Conservation (phyloP, 2,888 invertebrate genomes). For the Clostera curtula region DNA sequence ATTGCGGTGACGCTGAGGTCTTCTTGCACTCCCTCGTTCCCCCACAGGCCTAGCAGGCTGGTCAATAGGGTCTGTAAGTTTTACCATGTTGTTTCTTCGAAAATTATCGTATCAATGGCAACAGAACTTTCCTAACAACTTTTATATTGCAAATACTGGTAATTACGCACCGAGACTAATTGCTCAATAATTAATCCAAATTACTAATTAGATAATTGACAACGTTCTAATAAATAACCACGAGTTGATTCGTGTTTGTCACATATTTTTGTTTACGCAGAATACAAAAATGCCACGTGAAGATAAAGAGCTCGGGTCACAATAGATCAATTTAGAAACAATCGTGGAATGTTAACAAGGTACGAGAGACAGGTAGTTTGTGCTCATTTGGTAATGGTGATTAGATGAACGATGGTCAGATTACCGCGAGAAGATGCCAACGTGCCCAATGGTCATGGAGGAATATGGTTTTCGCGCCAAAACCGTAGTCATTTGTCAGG, state of each 20-base stretch:
- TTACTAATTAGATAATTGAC: constrained; percentile 7
- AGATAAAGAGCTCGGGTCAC: constrained; percentile 13
- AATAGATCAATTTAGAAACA: constrained; percentile 17
- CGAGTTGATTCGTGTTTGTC: background rate
- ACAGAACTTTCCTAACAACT: background rate
- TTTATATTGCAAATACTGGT: constrained; percentile 2
- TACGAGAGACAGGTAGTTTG: too few species aligned
- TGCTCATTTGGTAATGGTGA: constrained; percentile 12
- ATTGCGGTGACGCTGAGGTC: constrained; percentile 24
- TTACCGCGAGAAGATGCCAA: constrained; percentile 12
- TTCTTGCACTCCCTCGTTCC: constrained; percentile 13
- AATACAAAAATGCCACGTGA: constrained; percentile 14
- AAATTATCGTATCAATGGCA: constrained; percentile 3
- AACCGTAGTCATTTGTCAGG: too few species aligned
- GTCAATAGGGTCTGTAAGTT: constrained; percentile 22
- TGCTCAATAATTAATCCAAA: constrained; percentile 3
- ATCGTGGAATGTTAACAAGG: too few species aligned
- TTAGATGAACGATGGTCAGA: constrained; percentile 17
- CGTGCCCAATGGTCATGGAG: constrained; percentile 4
- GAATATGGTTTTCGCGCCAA: too few species aligned
- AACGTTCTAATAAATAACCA: constrained; percentile 5
- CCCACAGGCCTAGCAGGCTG: constrained; percentile 19
- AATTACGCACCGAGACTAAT: constrained; percentile 6
- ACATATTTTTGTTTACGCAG: constrained; percentile 2
- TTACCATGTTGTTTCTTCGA: constrained; percentile 30